These are phyloP conservation scores for Iguana delicatissima DNA, from an alignment of 2,797 vertebrate genomes.

Conservation along the genomic window DNA sequence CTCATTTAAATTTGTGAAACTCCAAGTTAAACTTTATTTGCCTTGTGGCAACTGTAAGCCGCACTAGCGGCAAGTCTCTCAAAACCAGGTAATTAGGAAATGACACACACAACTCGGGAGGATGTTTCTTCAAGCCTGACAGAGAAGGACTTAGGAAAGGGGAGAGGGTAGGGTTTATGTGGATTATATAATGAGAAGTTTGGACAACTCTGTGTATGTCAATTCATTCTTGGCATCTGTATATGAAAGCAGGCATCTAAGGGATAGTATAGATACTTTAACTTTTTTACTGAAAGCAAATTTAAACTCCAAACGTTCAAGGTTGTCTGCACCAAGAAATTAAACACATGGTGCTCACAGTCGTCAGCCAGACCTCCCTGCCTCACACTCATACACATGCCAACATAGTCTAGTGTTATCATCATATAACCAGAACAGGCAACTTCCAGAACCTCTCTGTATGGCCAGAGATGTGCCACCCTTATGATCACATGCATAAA, in stretches of 20 bases:
- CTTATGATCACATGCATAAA: neutral
- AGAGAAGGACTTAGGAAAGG: neutral
- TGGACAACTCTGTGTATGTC: conserved; percentile 26
- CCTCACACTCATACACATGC: neutral
- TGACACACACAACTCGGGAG: conserved; percentile 46
- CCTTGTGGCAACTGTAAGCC: conserved; percentile 34
- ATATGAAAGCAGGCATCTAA: conserved; percentile 37
- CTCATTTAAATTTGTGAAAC: conserved; percentile 19
- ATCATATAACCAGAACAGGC: neutral
- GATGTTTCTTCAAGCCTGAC: conserved; percentile 43
- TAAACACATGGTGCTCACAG: neutral
- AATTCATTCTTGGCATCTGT: neutral
- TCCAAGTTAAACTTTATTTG: conserved; percentile 30
- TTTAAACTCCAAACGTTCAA: conserved; percentile 22
- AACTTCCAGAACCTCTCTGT: neutral
- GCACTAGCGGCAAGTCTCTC: conserved; percentile 31
- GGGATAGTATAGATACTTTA: conserved; percentile 35
- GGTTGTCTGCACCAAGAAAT: neutral
- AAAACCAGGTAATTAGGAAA: conserved; percentile 60
- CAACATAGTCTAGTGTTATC: neutral
- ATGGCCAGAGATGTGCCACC: neutral
- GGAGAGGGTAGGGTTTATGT: neutral
- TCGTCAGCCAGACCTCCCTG: neutral
- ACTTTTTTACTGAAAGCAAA: conserved; percentile 33
- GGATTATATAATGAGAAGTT: conserved; percentile 61